phyloP scores from a whole-genome alignment of 1,140 invertebrate species.

The Eumeta japonica region DNA sequence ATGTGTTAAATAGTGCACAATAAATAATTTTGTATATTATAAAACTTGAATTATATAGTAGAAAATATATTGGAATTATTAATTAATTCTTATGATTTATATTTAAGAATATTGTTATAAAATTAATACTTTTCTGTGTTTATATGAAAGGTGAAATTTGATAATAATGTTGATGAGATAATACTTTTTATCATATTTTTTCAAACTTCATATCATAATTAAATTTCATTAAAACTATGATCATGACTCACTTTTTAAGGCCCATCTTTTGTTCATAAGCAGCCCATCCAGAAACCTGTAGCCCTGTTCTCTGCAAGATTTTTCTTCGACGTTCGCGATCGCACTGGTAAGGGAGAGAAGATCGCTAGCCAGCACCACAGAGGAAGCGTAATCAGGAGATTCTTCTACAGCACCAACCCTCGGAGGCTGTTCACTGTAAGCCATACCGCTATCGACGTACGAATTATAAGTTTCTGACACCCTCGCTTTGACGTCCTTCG shows the following conservation, averaged over 20 bases:
- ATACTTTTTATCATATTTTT: too few relatives aligned
- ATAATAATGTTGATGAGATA: too few relatives aligned
- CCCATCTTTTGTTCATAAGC: constrained; percentile 55
- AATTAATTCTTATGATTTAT: too few relatives aligned
- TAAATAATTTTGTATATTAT: too few relatives aligned
- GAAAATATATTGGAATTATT: too few relatives aligned
- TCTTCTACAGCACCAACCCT: constrained; percentile 28
- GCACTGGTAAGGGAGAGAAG: constrained; percentile 43
- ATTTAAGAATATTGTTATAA: too few relatives aligned
- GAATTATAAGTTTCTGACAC: constrained; percentile 12
- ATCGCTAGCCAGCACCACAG: constrained; percentile 44
- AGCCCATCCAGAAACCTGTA: constrained; percentile 51
- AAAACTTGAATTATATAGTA: too few relatives aligned
- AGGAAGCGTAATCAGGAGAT: constrained; percentile 47
- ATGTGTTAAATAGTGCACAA: too few relatives aligned
- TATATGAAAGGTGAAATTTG: too few relatives aligned
- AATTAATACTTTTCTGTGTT: too few relatives aligned
- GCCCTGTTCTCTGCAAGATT: constrained; percentile 50
- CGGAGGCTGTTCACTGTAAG: not conserved
- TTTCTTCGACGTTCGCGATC: constrained; percentile 40
- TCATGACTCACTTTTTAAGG: constrained; percentile 58
- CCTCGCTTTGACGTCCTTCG: not conserved
- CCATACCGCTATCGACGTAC: constrained; percentile 6
- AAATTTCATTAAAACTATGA: too few relatives aligned
- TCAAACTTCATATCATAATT: too few relatives aligned